These are phyloP conservation scores for Gymnodraco acuticeps DNA, from an alignment of 2,797 vertebrate genomes.

Conservation along the genomic window DNA sequence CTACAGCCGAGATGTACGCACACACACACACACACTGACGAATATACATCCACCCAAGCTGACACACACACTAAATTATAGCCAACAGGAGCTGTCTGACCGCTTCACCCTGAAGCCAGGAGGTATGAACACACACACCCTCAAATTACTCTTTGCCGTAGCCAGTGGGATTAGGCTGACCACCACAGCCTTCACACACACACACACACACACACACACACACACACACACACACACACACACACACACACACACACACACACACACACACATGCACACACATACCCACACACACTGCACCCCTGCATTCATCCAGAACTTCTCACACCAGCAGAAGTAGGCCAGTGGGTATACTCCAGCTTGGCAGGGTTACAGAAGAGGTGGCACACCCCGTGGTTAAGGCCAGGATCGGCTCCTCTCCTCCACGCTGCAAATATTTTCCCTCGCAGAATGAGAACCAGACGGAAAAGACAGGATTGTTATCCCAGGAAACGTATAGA, in stretches of 20 bases:
- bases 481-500: conserved; percentile 43
- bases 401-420: conserved; percentile 52
- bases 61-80: conserved; percentile 75
- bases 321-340: conserved; percentile 75
- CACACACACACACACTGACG: conserved; percentile 23
- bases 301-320: conserved; percentile 69
- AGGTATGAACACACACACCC: conserved; percentile 82
- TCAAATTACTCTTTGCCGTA: conserved; percentile 80
- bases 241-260: conserved; percentile 44
- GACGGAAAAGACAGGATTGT: conserved; percentile 71
- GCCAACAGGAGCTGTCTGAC: conserved; percentile 76
- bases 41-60: conserved; percentile 29
- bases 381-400: conserved; percentile 78
- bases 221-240: conserved; percentile 61
- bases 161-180: conserved; percentile 72
- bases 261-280: no score
- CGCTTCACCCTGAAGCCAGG: conserved; percentile 73
- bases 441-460: conserved; percentile 76
- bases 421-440: conserved; percentile 75
- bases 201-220: conserved; percentile 61
- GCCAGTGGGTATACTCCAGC: conserved; percentile 69
- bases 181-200: conserved; percentile 59
- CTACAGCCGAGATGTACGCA: conserved; percentile 19
- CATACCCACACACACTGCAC: conserved; percentile 42
- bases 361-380: conserved; percentile 65